Conservation (phyloP, 2,888 invertebrate genomes). For the Meiosimyza platycephala region DNA sequence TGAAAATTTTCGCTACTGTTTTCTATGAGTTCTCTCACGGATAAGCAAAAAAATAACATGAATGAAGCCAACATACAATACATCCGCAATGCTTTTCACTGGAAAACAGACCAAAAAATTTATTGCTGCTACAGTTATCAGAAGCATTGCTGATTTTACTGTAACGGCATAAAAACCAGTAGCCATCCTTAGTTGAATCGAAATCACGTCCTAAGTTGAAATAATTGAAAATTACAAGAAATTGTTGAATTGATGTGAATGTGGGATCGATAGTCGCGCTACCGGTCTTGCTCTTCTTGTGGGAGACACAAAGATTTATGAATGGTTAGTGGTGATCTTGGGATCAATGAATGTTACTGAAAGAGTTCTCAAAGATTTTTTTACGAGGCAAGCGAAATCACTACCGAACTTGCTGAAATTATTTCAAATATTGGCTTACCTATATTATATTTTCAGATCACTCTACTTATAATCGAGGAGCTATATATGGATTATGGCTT, state of each 20-base stretch:
- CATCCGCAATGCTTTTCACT: too few species aligned
- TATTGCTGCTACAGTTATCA: neutral
- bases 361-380: neutral
- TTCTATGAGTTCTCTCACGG: neutral
- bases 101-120: too few species aligned
- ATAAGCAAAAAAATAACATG: neutral
- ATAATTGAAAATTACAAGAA: neutral
- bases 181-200: neutral
- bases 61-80: neutral
- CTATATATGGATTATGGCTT: too few species aligned
- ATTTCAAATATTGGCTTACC: too few species aligned
- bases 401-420: too few species aligned
- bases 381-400: too few species aligned
- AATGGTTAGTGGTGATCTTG: neutral
- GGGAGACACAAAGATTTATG: neutral
- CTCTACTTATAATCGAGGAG: too few species aligned
- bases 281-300: neutral
- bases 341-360: neutral
- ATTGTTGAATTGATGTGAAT: neutral
- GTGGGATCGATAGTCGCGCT: neutral
- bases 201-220: conserved; percentile 11
- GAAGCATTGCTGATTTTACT: neutral
- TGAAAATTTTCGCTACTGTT: conserved; percentile 1
- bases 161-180: conserved; percentile 11
- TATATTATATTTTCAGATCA: too few species aligned